A percentile compares a stretch with the other conserved stretches of the same genome.
Conservation (phyloP, 2,888 invertebrate genomes). For the Cheiracanthium punctorium region DNA sequence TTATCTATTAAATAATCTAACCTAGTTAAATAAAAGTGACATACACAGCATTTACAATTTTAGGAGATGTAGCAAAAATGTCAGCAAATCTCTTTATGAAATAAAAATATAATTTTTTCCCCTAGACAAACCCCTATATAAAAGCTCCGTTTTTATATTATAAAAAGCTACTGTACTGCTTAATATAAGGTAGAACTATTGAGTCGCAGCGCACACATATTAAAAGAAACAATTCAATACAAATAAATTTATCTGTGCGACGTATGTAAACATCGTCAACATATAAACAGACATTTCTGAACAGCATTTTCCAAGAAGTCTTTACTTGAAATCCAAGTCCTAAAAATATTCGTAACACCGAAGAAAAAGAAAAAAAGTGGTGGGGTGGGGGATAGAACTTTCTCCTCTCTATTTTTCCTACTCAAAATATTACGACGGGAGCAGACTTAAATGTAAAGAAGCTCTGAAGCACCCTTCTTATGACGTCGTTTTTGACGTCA, state of each 20-base stretch:
- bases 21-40: too few relatives aligned
- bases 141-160: too few relatives aligned
- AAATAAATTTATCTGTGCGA: neutral
- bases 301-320: neutral
- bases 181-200: too few relatives aligned
- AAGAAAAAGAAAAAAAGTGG: neutral
- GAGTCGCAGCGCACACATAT: too few relatives aligned
- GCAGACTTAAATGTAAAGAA: conserved; percentile 40
- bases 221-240: neutral
- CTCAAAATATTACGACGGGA: conserved; percentile 17
- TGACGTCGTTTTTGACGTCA: conserved; percentile 56
- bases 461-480: conserved; percentile 34
- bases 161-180: too few relatives aligned
- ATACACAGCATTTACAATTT: too few relatives aligned
- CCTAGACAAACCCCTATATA: too few relatives aligned
- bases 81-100: too few relatives aligned
- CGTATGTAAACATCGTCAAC: neutral
- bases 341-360: neutral
- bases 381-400: neutral
- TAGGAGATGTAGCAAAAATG: too few relatives aligned
- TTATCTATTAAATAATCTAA: too few relatives aligned
- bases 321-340: neutral
- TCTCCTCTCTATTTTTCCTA: neutral
- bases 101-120: too few relatives aligned
- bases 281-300: neutral